These are phyloP conservation scores for Hydrophis major DNA, from an alignment of 2,797 vertebrate species.

Conservation along the genomic window DNA sequence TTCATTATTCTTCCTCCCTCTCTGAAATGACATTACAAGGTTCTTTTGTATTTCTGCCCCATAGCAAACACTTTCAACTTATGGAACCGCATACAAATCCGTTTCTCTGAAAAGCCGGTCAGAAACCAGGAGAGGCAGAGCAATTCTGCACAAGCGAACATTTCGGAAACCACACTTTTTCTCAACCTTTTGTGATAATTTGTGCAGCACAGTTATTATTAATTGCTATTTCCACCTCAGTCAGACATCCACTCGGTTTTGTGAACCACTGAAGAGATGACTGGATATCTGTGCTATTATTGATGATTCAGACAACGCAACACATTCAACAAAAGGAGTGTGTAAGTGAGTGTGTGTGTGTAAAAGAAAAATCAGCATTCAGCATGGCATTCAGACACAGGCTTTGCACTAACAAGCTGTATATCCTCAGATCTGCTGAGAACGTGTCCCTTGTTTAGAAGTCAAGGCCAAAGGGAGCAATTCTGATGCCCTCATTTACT, in stretches of 20 bases:
- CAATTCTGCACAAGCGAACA: neutral
- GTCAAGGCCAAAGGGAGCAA: neutral
- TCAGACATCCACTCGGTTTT: slow-evolving; percentile 45
- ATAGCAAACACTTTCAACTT: neutral
- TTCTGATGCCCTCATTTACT: neutral
- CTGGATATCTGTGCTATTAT: slow-evolving; percentile 38
- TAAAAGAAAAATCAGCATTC: neutral
- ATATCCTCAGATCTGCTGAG: neutral
- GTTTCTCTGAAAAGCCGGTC: neutral
- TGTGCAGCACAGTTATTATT: neutral
- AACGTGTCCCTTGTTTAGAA: neutral
- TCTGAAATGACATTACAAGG: neutral
- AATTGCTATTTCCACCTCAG: neutral
- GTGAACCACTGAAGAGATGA: slow-evolving; percentile 61
- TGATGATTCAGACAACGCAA: neutral
- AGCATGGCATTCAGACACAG: neutral
- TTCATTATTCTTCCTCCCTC: neutral
- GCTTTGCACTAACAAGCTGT: neutral
- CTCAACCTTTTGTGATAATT: neutral
- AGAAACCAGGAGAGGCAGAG: neutral
- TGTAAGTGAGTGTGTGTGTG: neutral
- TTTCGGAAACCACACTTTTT: neutral
- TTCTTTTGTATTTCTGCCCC: neutral
- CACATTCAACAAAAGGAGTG: neutral
- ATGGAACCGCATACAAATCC: neutral